Conservation (phyloP, 1,140 invertebrate species). For the Papilio dardanus region DNA sequence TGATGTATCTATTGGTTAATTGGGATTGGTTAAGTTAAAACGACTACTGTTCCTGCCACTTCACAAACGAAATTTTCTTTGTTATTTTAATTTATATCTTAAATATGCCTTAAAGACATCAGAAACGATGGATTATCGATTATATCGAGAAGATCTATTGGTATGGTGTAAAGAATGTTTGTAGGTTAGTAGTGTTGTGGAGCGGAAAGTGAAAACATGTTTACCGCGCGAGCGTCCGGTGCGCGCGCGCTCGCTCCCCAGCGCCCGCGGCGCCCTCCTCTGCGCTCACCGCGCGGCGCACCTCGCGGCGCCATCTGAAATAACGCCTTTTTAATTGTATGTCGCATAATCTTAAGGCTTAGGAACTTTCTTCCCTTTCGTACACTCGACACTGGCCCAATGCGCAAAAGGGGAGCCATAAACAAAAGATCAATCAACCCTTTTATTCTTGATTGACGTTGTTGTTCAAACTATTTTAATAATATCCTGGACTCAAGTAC, state of each 20-base stretch:
- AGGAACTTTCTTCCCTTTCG: too few relatives aligned
- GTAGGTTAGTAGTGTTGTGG: conserved; percentile 4
- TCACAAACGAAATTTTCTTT: background rate
- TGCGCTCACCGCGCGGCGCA: conserved; percentile 67
- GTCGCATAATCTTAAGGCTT: too few relatives aligned
- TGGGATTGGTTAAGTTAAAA: background rate
- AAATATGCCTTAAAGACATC: background rate
- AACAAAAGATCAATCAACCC: too few relatives aligned
- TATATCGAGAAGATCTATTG: background rate
- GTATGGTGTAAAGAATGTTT: background rate
- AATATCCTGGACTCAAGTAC: too few relatives aligned
- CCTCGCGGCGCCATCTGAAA: conserved; percentile 61
- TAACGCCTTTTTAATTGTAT: background rate
- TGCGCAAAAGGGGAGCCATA: too few relatives aligned
- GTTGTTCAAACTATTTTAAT: too few relatives aligned
- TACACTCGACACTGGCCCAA: too few relatives aligned
- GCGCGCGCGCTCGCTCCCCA: conserved; percentile 46
- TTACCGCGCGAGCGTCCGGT: conserved; percentile 53
- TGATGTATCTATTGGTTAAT: too few relatives aligned
- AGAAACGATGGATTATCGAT: background rate
- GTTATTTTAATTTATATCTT: background rate
- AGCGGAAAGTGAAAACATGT: conserved; percentile 30
- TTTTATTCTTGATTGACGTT: too few relatives aligned
- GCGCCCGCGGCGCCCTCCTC: conserved; percentile 51
- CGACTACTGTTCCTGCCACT: too few relatives aligned